These are phyloP conservation scores for Speoplatyrhinus poulsoni DNA, from an alignment of 2,113 vertebrate genomes.

Conservation along the genomic window DNA sequence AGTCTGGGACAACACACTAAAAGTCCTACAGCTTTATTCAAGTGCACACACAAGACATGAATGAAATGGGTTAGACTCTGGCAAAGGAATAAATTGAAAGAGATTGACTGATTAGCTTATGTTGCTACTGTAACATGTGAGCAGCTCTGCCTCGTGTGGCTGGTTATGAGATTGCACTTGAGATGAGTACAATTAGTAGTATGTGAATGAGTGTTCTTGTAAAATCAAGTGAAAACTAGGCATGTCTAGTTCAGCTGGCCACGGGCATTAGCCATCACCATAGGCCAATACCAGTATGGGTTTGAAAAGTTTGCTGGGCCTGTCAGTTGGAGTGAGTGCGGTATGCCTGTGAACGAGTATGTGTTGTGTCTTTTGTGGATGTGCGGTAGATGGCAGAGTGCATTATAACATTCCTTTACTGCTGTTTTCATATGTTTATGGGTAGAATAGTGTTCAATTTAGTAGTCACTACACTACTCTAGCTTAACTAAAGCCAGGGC, in stretches of 20 bases:
- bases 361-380: constrained; percentile 24
- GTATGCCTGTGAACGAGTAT: neutral
- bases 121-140: constrained; percentile 46
- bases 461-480: neutral
- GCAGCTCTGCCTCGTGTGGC: neutral
- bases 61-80: constrained; percentile 58
- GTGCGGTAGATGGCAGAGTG: neutral
- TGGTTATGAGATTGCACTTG: neutral
- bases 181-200: neutral
- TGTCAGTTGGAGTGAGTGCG: constrained; percentile 14
- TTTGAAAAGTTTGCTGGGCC: constrained; percentile 35
- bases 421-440: constrained; percentile 21
- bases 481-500: neutral
- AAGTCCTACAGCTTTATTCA: constrained; percentile 39
- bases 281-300: too few relatives aligned
- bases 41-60: constrained; percentile 44
- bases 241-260: too few relatives aligned
- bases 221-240: too few relatives aligned
- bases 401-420: neutral
- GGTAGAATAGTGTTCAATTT: constrained; percentile 16
- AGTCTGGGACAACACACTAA: constrained; percentile 56
- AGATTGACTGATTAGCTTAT: constrained; percentile 51
- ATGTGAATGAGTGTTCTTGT: too few relatives aligned
- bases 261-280: too few relatives aligned
- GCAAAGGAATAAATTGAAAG: constrained; percentile 55